Evolutionary conservation across 2,797 vertebrate genomes (phyloP).

Genomic region (Gadopsis marmoratus): DNA sequence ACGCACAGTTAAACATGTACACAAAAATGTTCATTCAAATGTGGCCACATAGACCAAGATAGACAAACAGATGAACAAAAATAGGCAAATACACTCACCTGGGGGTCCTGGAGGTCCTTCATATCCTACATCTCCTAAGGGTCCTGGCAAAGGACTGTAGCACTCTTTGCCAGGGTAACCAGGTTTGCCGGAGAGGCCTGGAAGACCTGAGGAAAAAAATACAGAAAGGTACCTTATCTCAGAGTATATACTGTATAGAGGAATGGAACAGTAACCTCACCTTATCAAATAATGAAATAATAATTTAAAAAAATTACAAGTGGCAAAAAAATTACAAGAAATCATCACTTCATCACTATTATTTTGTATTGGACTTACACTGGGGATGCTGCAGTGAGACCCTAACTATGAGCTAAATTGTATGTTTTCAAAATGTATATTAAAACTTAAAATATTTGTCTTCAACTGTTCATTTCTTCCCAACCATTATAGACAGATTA

Average conservation of each 20-base stretch:
- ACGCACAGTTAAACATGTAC: background rate
- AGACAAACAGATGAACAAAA: background rate
- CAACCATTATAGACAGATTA: background rate
- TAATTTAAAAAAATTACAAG: background rate
- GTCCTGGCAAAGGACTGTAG: conserved; percentile 20
- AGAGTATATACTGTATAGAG: background rate
- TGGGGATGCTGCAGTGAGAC: background rate
- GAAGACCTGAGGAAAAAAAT: conserved; percentile 50
- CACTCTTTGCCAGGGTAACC: conserved; percentile 53
- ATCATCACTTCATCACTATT: background rate
- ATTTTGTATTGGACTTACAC: background rate
- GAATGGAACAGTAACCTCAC: background rate
- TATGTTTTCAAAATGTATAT: background rate
- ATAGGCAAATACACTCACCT: conserved; percentile 16
- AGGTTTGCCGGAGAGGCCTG: conserved; percentile 56
- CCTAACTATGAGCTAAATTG: background rate
- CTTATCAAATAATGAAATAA: background rate
- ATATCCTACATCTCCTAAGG: conserved; percentile 54
- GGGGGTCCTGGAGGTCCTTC: conserved; percentile 60
- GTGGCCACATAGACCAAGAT: background rate
- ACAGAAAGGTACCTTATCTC: background rate
- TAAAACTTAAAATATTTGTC: background rate
- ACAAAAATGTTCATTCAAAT: background rate
- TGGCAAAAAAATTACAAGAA: background rate
- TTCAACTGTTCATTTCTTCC: background rate